Conservation (phyloP, 1,140 invertebrate genomes). For the Liolophura sinensis region DNA sequence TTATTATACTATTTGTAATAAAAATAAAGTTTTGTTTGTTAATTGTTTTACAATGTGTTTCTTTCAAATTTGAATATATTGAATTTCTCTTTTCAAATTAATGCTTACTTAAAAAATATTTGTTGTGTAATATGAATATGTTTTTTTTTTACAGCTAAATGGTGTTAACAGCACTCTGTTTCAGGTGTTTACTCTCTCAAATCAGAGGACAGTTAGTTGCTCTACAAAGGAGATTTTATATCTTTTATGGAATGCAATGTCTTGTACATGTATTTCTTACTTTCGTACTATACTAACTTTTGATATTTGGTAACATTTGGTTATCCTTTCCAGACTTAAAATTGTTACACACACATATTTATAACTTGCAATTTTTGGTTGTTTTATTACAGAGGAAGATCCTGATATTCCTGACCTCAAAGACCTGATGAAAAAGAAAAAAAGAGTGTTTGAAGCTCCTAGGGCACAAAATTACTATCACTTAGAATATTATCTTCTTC, state of each 20-base stretch:
- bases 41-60: too few species aligned
- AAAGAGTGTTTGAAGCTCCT: slow-evolving; percentile 46
- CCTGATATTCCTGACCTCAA: slow-evolving; percentile 41
- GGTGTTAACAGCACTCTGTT: too few species aligned
- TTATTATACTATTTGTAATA: too few species aligned
- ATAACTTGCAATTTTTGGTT: slow-evolving; percentile 3
- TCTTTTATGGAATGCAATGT: not conserved
- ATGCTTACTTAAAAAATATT: too few species aligned
- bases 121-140: too few species aligned
- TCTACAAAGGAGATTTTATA: not conserved
- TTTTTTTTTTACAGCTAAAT: too few species aligned
- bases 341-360: not conserved
- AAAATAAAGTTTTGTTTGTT: too few species aligned
- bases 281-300: not conserved
- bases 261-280: not conserved
- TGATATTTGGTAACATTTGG: not conserved
- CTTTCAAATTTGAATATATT: too few species aligned
- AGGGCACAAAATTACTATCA: slow-evolving; percentile 54
- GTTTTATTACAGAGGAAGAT: slow-evolving; percentile 30
- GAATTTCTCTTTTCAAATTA: too few species aligned
- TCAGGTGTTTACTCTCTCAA: too few species aligned
- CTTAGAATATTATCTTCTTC: slow-evolving; percentile 53
- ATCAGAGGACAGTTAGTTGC: not conserved
- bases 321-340: not conserved
- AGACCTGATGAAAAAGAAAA: slow-evolving; percentile 44